Evolutionary conservation across 2,797 vertebrate genomes (phyloP).

Genomic region (Tamandua tetradactyla): DNA sequence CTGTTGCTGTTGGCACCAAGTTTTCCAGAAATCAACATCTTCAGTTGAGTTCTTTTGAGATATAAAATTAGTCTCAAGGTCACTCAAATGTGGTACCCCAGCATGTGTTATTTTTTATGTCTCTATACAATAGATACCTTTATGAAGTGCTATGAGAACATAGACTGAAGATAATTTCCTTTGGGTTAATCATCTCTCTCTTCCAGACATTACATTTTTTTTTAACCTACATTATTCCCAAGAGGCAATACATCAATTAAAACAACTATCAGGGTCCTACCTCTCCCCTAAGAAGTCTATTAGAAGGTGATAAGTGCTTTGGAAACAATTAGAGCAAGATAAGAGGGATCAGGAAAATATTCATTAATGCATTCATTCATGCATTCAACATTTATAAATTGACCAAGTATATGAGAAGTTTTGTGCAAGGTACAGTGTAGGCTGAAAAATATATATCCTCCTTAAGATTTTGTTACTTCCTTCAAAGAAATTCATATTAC

Average conservation of each 20-base stretch:
- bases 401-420: not conserved
- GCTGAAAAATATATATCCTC: not conserved
- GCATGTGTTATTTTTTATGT: not conserved
- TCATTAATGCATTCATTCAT: slow-evolving; percentile 38
- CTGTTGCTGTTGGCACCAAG: not conserved
- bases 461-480: not conserved
- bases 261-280: not conserved
- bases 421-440: not conserved
- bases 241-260: slow-evolving; percentile 29
- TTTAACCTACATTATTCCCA: slow-evolving; percentile 47
- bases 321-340: slow-evolving; percentile 46
- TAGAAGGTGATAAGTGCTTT: slow-evolving; percentile 16
- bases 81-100: not conserved
- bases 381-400: slow-evolving; percentile 43
- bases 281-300: not conserved
- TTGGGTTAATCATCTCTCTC: not conserved
- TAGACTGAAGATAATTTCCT: not conserved
- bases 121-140: not conserved
- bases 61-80: not conserved
- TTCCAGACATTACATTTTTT: slow-evolving; percentile 25
- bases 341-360: slow-evolving; percentile 16
- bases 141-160: not conserved
- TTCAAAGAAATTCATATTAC: not conserved
- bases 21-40: not conserved
- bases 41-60: not conserved